Conservation (phyloP, 2,888 invertebrate species). For the Ochropacha duplaris region DNA sequence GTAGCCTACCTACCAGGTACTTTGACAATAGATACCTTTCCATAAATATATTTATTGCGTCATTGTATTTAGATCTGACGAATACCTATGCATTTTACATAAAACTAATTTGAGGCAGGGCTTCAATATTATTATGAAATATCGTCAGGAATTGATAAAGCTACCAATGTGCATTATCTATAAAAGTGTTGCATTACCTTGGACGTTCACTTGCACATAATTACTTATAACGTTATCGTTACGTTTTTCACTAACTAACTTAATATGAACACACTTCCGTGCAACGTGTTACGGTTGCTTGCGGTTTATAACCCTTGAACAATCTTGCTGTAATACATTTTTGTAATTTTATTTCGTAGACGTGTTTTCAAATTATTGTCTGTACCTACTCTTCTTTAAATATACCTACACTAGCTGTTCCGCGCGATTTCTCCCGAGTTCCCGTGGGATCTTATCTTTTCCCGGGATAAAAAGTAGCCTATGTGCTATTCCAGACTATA, state of each 20-base stretch:
- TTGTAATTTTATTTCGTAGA: not conserved
- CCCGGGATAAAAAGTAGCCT: no score
- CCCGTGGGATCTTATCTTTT: no score
- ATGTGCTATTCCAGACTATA: no score
- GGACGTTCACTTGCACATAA: constrained; percentile 38
- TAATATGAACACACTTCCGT: constrained; percentile 59
- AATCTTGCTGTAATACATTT: constrained; percentile 3
- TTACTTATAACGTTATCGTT: constrained; percentile 48
- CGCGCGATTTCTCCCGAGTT: no score
- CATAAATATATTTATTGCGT: not conserved
- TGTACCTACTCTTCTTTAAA: no score
- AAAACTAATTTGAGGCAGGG: no score
- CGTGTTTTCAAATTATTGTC: not conserved
- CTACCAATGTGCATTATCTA: constrained; percentile 13
- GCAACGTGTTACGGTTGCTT: constrained; percentile 41
- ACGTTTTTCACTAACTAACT: constrained; percentile 52
- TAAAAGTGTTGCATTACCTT: constrained; percentile 44
- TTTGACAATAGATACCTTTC: no score
- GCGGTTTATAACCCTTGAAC: constrained; percentile 38
- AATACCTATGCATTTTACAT: no score
- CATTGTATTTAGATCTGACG: no score
- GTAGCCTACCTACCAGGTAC: no score
- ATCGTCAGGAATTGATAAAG: constrained; percentile 6
- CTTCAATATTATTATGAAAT: not conserved
- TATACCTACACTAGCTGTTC: no score